Percentiles rank a stretch among this genome's conserved stretches.
Conservation (phyloP, 2,888 invertebrate species). For the Cephus pulcher region DNA sequence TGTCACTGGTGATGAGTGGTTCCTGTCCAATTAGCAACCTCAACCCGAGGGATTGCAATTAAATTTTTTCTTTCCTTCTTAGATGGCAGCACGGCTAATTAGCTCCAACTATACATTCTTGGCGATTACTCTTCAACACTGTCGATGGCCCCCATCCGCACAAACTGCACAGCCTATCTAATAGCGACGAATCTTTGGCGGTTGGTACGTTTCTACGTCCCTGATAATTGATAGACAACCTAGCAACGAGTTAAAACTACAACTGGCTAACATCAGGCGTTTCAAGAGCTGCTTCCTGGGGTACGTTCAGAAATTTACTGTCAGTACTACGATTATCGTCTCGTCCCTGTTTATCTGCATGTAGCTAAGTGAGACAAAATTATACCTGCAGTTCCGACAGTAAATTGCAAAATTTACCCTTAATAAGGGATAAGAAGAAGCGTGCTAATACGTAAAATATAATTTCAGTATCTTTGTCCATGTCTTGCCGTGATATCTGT, state of each 20-base stretch:
- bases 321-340: too few species aligned
- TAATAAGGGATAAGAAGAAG: background rate
- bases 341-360: too few species aligned
- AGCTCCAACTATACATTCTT: constrained; percentile 31
- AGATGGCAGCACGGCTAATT: constrained; percentile 29
- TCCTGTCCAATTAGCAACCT: constrained; percentile 40
- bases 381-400: too few species aligned
- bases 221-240: background rate
- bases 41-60: constrained; percentile 34
- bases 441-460: background rate
- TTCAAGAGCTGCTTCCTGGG: background rate
- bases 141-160: background rate
- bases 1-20: constrained; percentile 25
- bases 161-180: background rate
- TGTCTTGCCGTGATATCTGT: background rate
- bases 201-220: background rate
- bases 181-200: background rate
- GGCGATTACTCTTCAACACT: constrained; percentile 12
- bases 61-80: constrained; percentile 30
- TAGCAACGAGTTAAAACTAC: background rate
- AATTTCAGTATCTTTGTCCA: background rate
- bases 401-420: background rate
- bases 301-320: too few species aligned
- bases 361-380: too few species aligned
- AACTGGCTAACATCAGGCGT: background rate